These are phyloP conservation scores for Athalia cordata DNA, from an alignment of 2,888 invertebrate species.

Conservation along the genomic window DNA sequence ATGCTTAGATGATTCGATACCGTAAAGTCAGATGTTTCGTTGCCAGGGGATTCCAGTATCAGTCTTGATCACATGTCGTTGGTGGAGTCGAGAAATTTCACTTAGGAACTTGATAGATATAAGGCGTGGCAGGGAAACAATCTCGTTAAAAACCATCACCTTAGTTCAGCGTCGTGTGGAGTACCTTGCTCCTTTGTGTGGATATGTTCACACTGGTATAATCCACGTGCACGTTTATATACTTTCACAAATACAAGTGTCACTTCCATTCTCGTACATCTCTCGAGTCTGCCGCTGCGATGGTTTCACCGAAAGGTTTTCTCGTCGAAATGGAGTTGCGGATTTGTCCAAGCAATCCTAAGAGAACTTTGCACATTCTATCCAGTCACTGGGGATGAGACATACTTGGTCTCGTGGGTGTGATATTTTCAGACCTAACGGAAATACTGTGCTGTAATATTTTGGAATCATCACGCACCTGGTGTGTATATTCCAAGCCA, in stretches of 20 bases:
- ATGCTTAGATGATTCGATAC: not conserved
- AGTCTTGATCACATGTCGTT: constrained; percentile 8
- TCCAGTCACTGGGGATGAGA: constrained; percentile 28
- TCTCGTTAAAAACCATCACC: constrained; percentile 32
- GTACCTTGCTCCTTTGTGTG: not conserved
- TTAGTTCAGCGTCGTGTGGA: not conserved
- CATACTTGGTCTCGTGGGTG: constrained; percentile 14
- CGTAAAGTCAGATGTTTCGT: no score
- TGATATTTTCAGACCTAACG: constrained; percentile 14
- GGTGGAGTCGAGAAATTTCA: constrained; percentile 7
- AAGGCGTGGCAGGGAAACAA: constrained; percentile 4
- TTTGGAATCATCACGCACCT: not conserved
- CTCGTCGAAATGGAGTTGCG: constrained; percentile 47
- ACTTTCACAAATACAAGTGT: not conserved
- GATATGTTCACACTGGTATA: not conserved
- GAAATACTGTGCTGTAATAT: constrained; percentile 18
- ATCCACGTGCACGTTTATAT: not conserved
- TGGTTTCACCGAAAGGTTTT: constrained; percentile 35
- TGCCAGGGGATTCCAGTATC: not conserved
- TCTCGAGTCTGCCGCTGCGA: constrained; percentile 15
- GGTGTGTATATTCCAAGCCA: not conserved
- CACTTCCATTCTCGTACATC: constrained; percentile 22
- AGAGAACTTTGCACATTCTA: constrained; percentile 51
- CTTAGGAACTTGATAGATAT: constrained; percentile 7
- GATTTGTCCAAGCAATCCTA: constrained; percentile 51